Base-by-base conservation (phyloP, 2,888 invertebrate genomes). In the Cybosia mesomella region DNA sequence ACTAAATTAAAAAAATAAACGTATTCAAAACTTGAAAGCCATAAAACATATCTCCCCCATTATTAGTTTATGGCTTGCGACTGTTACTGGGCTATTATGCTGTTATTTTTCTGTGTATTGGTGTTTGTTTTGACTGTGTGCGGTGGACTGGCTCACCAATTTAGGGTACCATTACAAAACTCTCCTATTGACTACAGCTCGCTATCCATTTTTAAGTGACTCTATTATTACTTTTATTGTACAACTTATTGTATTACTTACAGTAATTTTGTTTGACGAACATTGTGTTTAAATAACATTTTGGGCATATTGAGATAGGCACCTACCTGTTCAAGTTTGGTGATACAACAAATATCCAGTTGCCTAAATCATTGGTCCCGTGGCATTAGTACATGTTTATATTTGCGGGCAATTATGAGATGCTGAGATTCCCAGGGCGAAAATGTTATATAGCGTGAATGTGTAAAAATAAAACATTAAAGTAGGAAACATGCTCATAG, bases 21-120 rank as follows among this genome's bases (percentile, higher is more conserved):
- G 90, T 91, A 94, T 94, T 93, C 93, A 93, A 91, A 94, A 92
- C 91, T 91, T 86, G 91, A 89, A 91, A 89, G 85, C 89, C 93
- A 94, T 94, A 94, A 95, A 95, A 92, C 92, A 94, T 93, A 91
- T 85, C 93, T 95, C 94, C 94, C 95, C 94, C 92, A 94, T 94
- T 95, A 95, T 95, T 95, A 94, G 94, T 94, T 93, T 94, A 94
- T 93, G 90, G 91, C 83, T 88, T 89, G 91, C 89, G 92, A 92
- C 92, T 93, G 92, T 93, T 92, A 87, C 87, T 83, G 87, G 86
- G 89, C 93, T 91, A 93, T 95, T 94, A 94, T 94, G 87, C 85
- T 87, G 89, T 88, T 90, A 90, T 91, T 92, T 91, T 91, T 92
- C 89, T 91, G 88, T 93, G 92, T 89, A 89, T 89, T 86, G 80